Conservation (phyloP, 2,888 invertebrate genomes). For the Gibbula magus region DNA sequence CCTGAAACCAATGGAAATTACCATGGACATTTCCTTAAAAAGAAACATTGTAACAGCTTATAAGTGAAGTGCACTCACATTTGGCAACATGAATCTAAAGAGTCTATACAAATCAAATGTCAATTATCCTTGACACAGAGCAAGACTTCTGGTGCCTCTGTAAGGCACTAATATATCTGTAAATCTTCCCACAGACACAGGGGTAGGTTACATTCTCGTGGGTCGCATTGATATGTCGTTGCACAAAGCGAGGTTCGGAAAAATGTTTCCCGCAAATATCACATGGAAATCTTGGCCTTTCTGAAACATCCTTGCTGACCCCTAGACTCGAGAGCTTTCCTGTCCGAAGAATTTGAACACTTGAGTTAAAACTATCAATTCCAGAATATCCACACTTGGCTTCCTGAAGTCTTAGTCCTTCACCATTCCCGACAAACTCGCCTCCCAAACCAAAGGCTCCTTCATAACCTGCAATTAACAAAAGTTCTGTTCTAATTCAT, state of each 20-base stretch:
- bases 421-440: background rate
- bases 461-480: slow-evolving; percentile 6
- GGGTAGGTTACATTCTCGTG: background rate
- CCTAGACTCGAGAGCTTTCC: too few relatives aligned
- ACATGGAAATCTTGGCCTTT: background rate
- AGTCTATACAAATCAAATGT: too few relatives aligned
- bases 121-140: background rate
- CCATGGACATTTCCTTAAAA: too few relatives aligned
- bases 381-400: too few relatives aligned
- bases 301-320: too few relatives aligned
- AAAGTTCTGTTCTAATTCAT: background rate
- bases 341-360: too few relatives aligned
- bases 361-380: too few relatives aligned
- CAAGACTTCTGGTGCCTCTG: slow-evolving; percentile 11
- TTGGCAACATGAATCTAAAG: too few relatives aligned
- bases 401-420: too few relatives aligned
- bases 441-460: background rate
- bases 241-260: background rate
- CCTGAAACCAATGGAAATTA: too few relatives aligned
- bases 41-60: too few relatives aligned
- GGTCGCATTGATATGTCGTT: background rate
- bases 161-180: slow-evolving; percentile 1
- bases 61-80: too few relatives aligned
- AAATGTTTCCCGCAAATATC: slow-evolving; percentile 12
- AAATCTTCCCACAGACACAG: slow-evolving; percentile 3